These are phyloP conservation scores for Camponotus floridanus DNA, from an alignment of 1,140 invertebrate species.

Conservation along the genomic window DNA sequence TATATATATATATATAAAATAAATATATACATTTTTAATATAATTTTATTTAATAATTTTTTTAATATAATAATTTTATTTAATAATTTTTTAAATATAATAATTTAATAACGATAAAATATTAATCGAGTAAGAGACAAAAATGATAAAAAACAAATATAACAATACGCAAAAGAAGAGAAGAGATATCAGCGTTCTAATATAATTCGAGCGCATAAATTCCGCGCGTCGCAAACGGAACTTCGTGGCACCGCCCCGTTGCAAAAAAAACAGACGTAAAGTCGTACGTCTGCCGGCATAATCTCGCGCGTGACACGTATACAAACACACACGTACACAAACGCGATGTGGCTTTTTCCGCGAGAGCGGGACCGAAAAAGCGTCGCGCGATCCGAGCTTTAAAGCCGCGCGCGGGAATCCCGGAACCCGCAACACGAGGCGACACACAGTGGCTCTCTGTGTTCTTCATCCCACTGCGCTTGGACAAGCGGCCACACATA, in stretches of 20 bases:
- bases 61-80: too few relatives aligned
- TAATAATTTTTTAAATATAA: background rate
- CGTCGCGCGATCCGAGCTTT: conserved; percentile 50
- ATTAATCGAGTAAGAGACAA: background rate
- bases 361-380: conserved; percentile 40
- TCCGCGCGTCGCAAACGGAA: conserved; percentile 30
- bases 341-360: conserved; percentile 30
- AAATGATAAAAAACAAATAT: background rate
- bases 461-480: conserved; percentile 19
- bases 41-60: too few relatives aligned
- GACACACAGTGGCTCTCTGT: conserved; percentile 48
- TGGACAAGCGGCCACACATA: background rate
- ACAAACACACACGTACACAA: background rate
- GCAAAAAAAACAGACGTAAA: conserved; percentile 18
- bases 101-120: background rate
- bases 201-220: conserved; percentile 12
- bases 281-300: conserved; percentile 51
- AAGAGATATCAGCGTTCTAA: background rate
- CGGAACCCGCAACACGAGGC: conserved; percentile 35
- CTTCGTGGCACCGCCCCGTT: conserved; percentile 14
- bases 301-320: conserved; percentile 37
- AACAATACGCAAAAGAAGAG: background rate
- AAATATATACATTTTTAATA: too few relatives aligned
- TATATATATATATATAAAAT: background rate
- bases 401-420: conserved; percentile 55